Evolutionary conservation across 2,797 vertebrate genomes (phyloP), one percentile per base, ranked within the genome.

Genomic region (Anguilla pacifica): DNA sequence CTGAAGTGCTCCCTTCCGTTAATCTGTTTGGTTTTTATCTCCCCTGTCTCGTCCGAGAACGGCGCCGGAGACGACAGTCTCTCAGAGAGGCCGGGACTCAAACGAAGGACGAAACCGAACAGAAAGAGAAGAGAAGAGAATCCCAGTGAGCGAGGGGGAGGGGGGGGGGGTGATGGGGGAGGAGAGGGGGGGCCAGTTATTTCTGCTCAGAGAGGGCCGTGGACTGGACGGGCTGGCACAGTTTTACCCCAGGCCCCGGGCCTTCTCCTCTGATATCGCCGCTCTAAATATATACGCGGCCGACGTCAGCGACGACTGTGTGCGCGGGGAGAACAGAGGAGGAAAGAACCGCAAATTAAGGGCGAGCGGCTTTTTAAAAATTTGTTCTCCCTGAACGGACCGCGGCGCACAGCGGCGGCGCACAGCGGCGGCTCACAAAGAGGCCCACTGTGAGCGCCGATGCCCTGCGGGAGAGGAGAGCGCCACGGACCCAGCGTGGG

Each of bases 221-320:
- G 57, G 57, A 59, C 57, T 57, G 7, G 55, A 57, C 9, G 15
- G 22, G 61, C 17, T 70, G 64, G 64, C 15, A 25, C 22, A 31
- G 83, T 84, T 84, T 84, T 35, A 59, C 22, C 19, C 28, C 53
- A 35, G 83, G 83, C 83, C 15, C 17, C 19, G 35, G 35, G 35
- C 35, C 2, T 84, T 19, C 6, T 51, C n/a, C 5, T 43, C 74
- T 5, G 61, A 31, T 39, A 84, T 28, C 53, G 61, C 1, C 0
- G 51, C 25, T 17, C 83, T 84, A 84, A 84, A 84, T 59, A 84
- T 59, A 84, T 55, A 84, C 74, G 57, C 51, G 5, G 25, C 82
- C 82, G 13, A 55, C 11, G 31, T 84, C 83, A 84, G 19, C 7
- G n/a, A 35, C 39, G 53, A 31, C 83, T 35, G 35, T 61, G 83